phyloP scores from a whole-genome alignment of 2,113 vertebrate genomes.

The Pogona vitticeps region DNA sequence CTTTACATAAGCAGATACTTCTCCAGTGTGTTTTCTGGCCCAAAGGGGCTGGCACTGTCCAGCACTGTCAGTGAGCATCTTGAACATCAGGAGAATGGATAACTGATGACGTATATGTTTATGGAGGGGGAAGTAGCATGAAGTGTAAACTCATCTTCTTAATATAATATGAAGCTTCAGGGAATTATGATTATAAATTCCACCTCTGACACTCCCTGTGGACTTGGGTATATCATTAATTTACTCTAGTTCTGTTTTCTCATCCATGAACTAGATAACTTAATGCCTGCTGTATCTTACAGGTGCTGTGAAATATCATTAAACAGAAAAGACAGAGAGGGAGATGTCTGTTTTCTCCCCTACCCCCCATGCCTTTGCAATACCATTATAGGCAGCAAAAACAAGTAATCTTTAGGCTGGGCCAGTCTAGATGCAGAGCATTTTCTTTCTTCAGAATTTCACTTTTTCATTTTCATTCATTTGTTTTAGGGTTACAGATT shows the following conservation, averaged over 20 bases:
- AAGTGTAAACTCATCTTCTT: conserved; percentile 8
- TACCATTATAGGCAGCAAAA: not conserved
- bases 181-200: not conserved
- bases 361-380: not conserved
- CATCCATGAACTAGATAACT: conserved; percentile 10
- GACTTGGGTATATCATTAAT: conserved; percentile 15
- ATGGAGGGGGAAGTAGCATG: not conserved
- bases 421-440: not conserved
- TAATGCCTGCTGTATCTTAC: not conserved
- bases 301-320: not conserved
- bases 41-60: not conserved
- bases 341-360: not conserved
- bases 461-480: not conserved
- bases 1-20: not conserved
- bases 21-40: too few species aligned
- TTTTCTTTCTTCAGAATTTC: not conserved
- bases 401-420: not conserved
- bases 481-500: not conserved
- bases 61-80: not conserved
- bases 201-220: not conserved
- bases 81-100: not conserved
- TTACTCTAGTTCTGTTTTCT: conserved; percentile 7
- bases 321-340: not conserved
- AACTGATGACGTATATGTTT: not conserved
- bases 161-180: not conserved